Evolutionary conservation across 2,888 invertebrate genomes (phyloP).

Genomic region (Bellardia bayeri): DNA sequence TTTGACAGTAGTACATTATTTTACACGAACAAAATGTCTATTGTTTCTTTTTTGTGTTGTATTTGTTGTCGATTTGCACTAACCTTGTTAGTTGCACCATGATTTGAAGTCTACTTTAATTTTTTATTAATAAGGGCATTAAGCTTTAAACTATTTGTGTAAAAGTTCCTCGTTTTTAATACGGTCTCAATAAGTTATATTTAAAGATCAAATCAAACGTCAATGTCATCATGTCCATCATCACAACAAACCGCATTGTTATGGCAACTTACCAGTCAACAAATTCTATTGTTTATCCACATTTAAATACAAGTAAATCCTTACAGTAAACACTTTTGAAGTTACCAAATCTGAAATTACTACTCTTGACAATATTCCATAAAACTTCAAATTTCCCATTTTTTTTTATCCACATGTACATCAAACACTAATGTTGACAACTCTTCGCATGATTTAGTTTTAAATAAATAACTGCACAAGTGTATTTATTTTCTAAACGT

Average conservation of each 20-base stretch:
- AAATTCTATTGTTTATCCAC: too few species aligned
- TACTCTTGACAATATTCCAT: too few species aligned
- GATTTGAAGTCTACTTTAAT: too few species aligned
- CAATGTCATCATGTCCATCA: background rate
- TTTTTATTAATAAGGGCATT: too few species aligned
- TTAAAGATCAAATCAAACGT: background rate
- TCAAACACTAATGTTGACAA: background rate
- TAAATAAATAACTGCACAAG: background rate
- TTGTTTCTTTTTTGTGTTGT: too few species aligned
- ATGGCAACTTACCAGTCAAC: background rate
- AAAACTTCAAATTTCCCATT: background rate
- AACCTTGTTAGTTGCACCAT: too few species aligned
- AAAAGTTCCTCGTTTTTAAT: background rate
- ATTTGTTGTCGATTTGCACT: too few species aligned
- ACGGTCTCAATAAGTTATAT: background rate
- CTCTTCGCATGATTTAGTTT: background rate
- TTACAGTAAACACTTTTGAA: too few species aligned
- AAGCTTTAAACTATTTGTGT: background rate
- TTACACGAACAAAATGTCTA: too few species aligned
- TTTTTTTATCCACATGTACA: background rate
- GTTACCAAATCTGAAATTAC: too few species aligned
- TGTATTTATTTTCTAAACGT: conserved; percentile 21
- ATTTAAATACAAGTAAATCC: too few species aligned
- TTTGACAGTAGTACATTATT: too few species aligned
- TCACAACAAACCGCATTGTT: background rate